phyloP scores from a whole-genome alignment of 2,113 vertebrate genomes.

The Callionymus lyra region DNA sequence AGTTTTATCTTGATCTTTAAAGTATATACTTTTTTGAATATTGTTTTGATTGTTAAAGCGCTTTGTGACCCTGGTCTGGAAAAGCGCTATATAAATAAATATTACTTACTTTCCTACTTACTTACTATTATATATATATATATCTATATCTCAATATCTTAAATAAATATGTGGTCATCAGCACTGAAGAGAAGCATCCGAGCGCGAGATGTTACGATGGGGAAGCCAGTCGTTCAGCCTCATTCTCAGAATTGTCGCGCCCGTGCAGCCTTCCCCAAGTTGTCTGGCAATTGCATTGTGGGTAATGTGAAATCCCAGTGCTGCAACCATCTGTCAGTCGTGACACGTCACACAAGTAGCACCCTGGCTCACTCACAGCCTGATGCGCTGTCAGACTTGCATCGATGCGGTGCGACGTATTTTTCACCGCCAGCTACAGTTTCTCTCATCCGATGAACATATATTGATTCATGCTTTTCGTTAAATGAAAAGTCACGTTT shows the following conservation, averaged over 20 bases:
- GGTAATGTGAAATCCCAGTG: constrained; percentile 38
- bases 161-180: constrained; percentile 2
- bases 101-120: no score
- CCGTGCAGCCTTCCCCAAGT: constrained; percentile 13
- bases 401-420: no score
- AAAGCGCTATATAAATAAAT: no score
- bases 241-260: constrained; percentile 16
- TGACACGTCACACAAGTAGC: constrained; percentile 18
- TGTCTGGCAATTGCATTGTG: constrained; percentile 33
- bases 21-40: no score
- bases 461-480: no score
- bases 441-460: constrained; percentile 2
- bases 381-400: background rate
- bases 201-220: constrained; percentile 8
- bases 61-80: no score
- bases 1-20: no score
- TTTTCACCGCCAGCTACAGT: background rate
- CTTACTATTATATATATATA: no score
- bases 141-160: no score
- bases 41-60: no score
- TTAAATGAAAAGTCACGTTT: no score
- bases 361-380: background rate
- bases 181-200: background rate
- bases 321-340: constrained; percentile 39
- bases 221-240: constrained; percentile 12